phyloP scores from a whole-genome alignment of 2,888 invertebrate genomes.

The Tholera decimalis region DNA sequence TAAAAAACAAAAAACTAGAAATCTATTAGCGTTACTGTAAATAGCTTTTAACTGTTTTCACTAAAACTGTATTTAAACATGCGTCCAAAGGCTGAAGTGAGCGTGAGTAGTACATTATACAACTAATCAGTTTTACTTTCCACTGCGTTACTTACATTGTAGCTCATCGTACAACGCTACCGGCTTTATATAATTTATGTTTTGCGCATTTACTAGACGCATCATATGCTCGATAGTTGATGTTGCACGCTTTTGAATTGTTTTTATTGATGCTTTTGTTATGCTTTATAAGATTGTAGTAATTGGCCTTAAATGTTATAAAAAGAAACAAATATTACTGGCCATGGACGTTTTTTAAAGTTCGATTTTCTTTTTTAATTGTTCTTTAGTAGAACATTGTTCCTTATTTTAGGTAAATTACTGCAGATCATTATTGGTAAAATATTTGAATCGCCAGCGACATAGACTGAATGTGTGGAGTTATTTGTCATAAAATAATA shows the following conservation, averaged over 20 bases:
- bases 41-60: constrained; percentile 84
- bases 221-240: constrained; percentile 21
- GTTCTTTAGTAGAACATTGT: too few species aligned
- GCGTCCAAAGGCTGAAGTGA: constrained; percentile 93
- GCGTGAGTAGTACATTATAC: constrained; percentile 91
- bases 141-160: constrained; percentile 51
- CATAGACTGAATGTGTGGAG: too few species aligned
- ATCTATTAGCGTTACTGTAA: constrained; percentile 73
- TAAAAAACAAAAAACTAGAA: constrained; percentile 10
- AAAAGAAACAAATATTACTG: background rate
- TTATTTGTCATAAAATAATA: too few species aligned
- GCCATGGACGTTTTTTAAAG: background rate
- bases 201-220: constrained; percentile 35
- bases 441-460: too few species aligned
- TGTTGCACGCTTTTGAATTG: constrained; percentile 16
- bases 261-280: constrained; percentile 32
- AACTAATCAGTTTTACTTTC: constrained; percentile 65
- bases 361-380: too few species aligned
- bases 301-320: background rate
- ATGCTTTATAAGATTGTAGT: constrained; percentile 3
- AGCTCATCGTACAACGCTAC: constrained; percentile 40
- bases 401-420: too few species aligned
- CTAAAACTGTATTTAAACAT: constrained; percentile 83
- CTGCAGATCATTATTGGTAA: too few species aligned
- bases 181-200: constrained; percentile 51